A percentile compares a stretch with the other conserved stretches of the same genome.
Conservation (phyloP, 1,140 invertebrate genomes). For the Gryllus bimaculatus region DNA sequence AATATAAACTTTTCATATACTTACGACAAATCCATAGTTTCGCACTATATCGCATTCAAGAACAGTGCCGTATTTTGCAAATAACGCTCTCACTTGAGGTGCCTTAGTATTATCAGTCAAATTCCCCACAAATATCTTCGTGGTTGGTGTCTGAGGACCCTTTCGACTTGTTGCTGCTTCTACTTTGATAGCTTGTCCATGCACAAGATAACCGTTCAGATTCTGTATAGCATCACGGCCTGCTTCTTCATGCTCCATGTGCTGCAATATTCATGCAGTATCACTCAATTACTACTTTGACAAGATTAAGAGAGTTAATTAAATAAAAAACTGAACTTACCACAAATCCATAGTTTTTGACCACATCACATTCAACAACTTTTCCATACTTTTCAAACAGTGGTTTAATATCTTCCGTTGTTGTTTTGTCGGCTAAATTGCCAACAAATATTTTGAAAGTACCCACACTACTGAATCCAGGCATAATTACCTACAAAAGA, state of each 20-base stretch:
- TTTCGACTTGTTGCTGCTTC: conserved; percentile 81
- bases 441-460: conserved; percentile 94
- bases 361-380: conserved; percentile 91
- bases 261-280: conserved; percentile 38
- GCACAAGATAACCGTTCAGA: conserved; percentile 77
- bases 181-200: conserved; percentile 82
- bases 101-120: conserved; percentile 80
- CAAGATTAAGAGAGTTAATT: not conserved
- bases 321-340: conserved; percentile 39
- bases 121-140: conserved; percentile 85
- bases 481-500: conserved; percentile 43
- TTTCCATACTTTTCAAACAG: conserved; percentile 92
- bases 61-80: conserved; percentile 79
- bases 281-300: too few relatives aligned
- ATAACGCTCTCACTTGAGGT: conserved; percentile 73
- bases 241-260: conserved; percentile 87
- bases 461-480: conserved; percentile 63
- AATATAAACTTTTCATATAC: conserved; percentile 18
- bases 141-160: conserved; percentile 72
- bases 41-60: conserved; percentile 85
- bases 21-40: conserved; percentile 79
- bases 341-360: conserved; percentile 95
- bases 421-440: conserved; percentile 83
- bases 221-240: conserved; percentile 86
- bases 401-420: conserved; percentile 72